These are phyloP conservation scores for Heliopora coerulea DNA, from an alignment of 92 coral and sea anemone genomes.

Conservation along the genomic window DNA sequence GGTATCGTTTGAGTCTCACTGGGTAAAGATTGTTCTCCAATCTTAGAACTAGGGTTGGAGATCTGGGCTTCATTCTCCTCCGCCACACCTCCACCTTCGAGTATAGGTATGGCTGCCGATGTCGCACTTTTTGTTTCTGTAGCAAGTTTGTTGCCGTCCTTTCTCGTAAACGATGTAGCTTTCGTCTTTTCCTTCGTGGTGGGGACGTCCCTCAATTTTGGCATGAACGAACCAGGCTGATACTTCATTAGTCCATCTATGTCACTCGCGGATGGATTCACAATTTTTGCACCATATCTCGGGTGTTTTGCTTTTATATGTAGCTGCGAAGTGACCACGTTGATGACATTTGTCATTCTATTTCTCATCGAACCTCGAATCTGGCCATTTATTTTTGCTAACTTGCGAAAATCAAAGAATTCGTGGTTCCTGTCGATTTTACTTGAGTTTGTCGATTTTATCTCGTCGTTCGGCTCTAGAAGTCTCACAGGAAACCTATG, in stretches of 20 bases:
- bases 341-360: not conserved
- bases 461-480: too few species aligned
- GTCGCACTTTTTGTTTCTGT: not conserved
- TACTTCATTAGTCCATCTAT: not conserved
- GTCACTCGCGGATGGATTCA: not conserved
- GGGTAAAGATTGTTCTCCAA: conserved; percentile 1
- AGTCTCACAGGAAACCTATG: too few species aligned
- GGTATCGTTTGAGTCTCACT: not conserved
- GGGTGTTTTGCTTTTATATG: not conserved
- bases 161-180: not conserved
- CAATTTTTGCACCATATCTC: not conserved
- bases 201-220: not conserved
- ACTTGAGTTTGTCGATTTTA: not conserved
- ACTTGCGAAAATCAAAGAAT: not conserved
- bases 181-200: not conserved
- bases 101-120: not conserved
- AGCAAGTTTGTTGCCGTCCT: not conserved
- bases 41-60: not conserved
- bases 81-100: not conserved
- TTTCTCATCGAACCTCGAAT: conserved; percentile 20
- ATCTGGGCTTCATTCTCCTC: not conserved
- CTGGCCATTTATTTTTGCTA: not conserved
- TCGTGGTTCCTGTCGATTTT: not conserved
- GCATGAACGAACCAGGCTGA: conserved; percentile 3
- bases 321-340: not conserved